Percentiles rank a stretch among this genome's conserved stretches.
These are phyloP conservation scores for Galleria mellonella DNA, from an alignment of 1,140 invertebrate genomes.

Conservation along the genomic window DNA sequence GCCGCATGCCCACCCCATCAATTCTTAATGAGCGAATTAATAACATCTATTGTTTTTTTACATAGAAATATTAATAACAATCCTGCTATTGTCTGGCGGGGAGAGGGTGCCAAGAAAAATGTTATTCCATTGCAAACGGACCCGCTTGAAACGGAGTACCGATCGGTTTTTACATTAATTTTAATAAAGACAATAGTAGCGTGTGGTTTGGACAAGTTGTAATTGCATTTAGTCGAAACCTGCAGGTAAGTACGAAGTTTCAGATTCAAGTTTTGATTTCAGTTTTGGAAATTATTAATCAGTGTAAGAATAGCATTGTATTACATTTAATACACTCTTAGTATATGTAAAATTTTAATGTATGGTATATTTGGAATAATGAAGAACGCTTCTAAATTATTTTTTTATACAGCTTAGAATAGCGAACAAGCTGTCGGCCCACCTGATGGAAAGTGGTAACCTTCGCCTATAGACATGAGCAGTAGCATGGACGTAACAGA, in stretches of 20 bases:
- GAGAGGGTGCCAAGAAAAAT: slow-evolving; percentile 48
- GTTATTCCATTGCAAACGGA: slow-evolving; percentile 30
- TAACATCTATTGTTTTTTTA: slow-evolving; percentile 70
- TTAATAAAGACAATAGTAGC: slow-evolving; percentile 55
- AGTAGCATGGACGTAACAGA: too few species aligned
- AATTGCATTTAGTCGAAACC: slow-evolving; percentile 30
- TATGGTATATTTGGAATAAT: too few species aligned
- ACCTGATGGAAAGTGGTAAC: too few species aligned
- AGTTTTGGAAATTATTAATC: too few species aligned
- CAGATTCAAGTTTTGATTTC: too few species aligned
- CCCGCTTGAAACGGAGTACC: slow-evolving; percentile 49
- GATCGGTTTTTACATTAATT: slow-evolving; percentile 69
- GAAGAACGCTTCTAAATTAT: too few species aligned
- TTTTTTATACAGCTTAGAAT: too few species aligned
- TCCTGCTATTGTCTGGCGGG: slow-evolving; percentile 43
- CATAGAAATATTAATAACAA: slow-evolving; percentile 66
- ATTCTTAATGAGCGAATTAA: slow-evolving; percentile 71
- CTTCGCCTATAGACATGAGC: too few species aligned
- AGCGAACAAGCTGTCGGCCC: too few species aligned
- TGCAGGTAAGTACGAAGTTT: slow-evolving; percentile 1
- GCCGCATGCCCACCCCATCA: slow-evolving; percentile 41
- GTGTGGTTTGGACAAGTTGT: slow-evolving; percentile 46
- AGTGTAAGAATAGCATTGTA: too few species aligned
- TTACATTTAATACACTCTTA: too few species aligned
- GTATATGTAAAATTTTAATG: too few species aligned